Base-by-base conservation (phyloP, 1,140 invertebrate species). In the Belonocnema kinseyi region DNA sequence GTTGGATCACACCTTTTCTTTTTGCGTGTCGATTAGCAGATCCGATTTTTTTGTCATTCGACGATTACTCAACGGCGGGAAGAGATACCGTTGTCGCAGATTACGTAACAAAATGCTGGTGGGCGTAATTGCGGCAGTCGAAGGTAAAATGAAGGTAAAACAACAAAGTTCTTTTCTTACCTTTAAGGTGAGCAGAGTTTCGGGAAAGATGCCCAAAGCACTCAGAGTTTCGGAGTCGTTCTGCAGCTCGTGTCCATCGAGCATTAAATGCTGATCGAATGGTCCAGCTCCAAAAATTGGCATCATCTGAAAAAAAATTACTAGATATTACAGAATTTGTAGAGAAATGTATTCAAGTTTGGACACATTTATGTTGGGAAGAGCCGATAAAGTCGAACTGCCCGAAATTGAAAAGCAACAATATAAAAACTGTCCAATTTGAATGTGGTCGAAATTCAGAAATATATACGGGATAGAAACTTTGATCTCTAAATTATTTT, bases 211-310 rank as follows among this genome's bases (percentile, higher is more conserved):
- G 14, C 89, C 88, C 51, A 91, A 85, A 13, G 88, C 82, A 11
- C 88, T 89, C 17, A 91, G 77, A 58, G 87, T 90, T 56, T 87
- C 85, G 53, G 85, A 84, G 56, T 90, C 86, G 73, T 89, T 89
- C 13, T 85, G 89, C 40, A 91, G 80, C 58, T 91, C 90, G 80
- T 86, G 86, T 26, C 91, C 87, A 10, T 85, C 90, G 13, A 89
- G 78, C 82, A 88, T 89, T 19, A 91, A 61, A 74, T 91, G 90
- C 74, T 91, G 90, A 72, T 91, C 90, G 74, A 85, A 89, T 0
- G 90, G 90, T 26, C 87, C 86, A 7, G 89, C 90, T 2, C 87
- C 85, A 54, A 88, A 91, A 21, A 89, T 87, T 19, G 85, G 85
- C 87, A 91, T 91, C 11, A 87, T 88, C 90, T 91, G 74, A 40